Percentiles rank a stretch among this genome's conserved stretches.
Evolutionary conservation across 1,140 invertebrate species (phyloP).

Genomic region (Belonocnema kinseyi): DNA sequence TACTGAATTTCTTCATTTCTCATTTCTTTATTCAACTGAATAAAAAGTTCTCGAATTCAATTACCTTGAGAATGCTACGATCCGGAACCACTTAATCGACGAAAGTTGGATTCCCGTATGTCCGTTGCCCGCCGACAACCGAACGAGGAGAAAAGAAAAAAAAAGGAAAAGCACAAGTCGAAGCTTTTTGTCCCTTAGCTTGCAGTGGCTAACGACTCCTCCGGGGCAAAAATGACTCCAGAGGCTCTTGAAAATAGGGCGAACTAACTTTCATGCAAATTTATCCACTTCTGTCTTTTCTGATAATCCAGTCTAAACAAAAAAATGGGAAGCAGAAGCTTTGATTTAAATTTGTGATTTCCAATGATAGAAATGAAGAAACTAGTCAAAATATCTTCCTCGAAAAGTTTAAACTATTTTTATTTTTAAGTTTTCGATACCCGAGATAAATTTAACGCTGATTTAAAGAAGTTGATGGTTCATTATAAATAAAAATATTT

Average conservation of each 20-base stretch:
- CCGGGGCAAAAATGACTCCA: constrained; percentile 19
- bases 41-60: background rate
- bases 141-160: background rate
- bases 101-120: background rate
- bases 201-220: constrained; percentile 22
- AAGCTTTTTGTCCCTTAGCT: background rate
- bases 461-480: no score
- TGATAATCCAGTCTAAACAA: background rate
- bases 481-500: no score
- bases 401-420: no score
- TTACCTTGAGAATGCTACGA: background rate
- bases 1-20: no score
- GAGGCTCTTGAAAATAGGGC: constrained; percentile 7
- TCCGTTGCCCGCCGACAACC: background rate
- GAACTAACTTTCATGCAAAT: constrained; percentile 27
- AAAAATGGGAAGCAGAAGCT: background rate
- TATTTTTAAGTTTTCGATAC: no score
- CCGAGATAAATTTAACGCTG: no score
- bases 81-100: background rate
- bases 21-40: no score
- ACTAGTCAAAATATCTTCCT: no score
- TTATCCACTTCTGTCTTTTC: background rate
- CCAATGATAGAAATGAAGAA: no score
- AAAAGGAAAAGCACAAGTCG: constrained; percentile 5
- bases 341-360: no score